Base-by-base conservation (phyloP, 1,140 invertebrate genomes). In the Lucilia sericata region DNA sequence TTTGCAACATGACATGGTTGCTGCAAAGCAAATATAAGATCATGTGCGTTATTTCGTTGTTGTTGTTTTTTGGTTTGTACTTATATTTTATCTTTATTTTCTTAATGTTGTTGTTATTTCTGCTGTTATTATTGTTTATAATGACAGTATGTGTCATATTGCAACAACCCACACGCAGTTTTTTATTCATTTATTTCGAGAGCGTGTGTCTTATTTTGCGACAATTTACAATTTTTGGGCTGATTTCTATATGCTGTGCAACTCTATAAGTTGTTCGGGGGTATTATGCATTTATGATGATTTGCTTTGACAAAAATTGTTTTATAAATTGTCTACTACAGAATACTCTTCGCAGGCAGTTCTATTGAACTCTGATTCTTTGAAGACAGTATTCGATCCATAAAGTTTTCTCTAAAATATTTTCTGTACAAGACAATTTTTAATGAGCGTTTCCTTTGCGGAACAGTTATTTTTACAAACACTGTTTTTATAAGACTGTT, bases 111-210 rank as follows among this genome's bases (percentile, higher is more conserved):
- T 42, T 76, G 34, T 76, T 76, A 30, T 78, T 30, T 30, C 25
- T 78, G 75, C 47, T 21, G 76, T 80, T 49, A 25, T 80, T 80
- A 80, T 80, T 21, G 76, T 51, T 80, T 80, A 80, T 80, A 80
- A 80, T 80, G 76, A 51, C 76, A 80, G 76, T 49, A 80, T 80
- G 76, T 80, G 76, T 80, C 76, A 80, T 51, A 80, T 80, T 80
- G 76, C 76, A 49, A 49, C 76, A 49, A 80, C 76, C 76, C 76
- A 80, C 76, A 80, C 42, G 76, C 76, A 80, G 49, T 49, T 51
- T 21, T 76, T 36, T 49, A 30, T 30, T 30, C 25, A 30, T 30
- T 51, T 80, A 7, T 49, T 80, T 80, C 76, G 76, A 30, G 25
- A 30, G 75, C 8, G 21, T 47, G 14, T 51, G 76, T 13, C 42